Conservation (phyloP, 1,140 invertebrate species). For the Drosophila littoralis region DNA sequence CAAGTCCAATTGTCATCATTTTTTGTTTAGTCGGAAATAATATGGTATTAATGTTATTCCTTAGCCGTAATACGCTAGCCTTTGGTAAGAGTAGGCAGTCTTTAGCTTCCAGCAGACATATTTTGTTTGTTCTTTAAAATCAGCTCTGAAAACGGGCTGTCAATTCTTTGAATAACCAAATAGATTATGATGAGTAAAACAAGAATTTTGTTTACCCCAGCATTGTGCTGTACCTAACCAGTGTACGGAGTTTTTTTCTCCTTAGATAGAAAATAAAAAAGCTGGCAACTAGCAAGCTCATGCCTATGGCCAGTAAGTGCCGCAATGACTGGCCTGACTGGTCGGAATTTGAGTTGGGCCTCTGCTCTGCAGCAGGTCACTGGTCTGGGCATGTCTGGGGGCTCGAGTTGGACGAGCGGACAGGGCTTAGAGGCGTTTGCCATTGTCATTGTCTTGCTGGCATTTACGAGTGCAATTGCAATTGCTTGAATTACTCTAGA, state of each 20-base stretch:
- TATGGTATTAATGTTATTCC: too few species aligned
- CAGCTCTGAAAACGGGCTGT: not conserved
- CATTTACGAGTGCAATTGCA: conserved; percentile 52
- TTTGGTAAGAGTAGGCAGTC: not conserved
- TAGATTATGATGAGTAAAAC: not conserved
- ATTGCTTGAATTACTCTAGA: conserved; percentile 60
- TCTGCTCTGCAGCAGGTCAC: conserved; percentile 19
- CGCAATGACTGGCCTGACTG: conserved; percentile 72
- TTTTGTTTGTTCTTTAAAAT: not conserved
- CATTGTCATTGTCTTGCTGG: conserved; percentile 69
- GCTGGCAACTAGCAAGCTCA: conserved; percentile 45
- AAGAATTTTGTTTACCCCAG: conserved; percentile 1
- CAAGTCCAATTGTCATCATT: too few species aligned
- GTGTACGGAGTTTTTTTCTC: conserved; percentile 10
- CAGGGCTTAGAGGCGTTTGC: conserved; percentile 30
- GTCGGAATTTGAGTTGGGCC: conserved; percentile 46
- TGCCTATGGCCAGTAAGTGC: conserved; percentile 67
- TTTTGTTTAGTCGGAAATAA: too few species aligned
- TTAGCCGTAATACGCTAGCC: too few species aligned
- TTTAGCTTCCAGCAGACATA: not conserved
- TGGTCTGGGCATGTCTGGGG: conserved; percentile 27
- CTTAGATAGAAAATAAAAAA: conserved; percentile 21
- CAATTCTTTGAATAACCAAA: not conserved
- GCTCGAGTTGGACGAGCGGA: too few species aligned
- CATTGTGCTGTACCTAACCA: conserved; percentile 2